Evolutionary conservation across 2,797 vertebrate genomes (phyloP), one percentile per base, ranked within the genome.

Genomic region (Notolabrus celidotus): DNA sequence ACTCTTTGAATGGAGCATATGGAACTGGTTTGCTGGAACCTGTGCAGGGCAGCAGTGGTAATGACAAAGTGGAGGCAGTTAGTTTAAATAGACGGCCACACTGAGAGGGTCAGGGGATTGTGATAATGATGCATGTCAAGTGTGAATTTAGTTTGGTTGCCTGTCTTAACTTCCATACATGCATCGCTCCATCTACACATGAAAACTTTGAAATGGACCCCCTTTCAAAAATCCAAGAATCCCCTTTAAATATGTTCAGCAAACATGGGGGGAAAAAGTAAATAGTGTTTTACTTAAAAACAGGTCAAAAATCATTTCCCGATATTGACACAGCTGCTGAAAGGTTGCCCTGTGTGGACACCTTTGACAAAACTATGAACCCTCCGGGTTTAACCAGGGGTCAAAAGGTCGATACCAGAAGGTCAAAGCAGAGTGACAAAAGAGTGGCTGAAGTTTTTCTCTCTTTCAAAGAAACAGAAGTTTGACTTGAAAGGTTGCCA

Each of bases 401-500:
- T 75, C 31, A 58, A 54, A 64, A 39, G 27, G 67, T 70, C 54
- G 68, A 31, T 38, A 29, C 27, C 36, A 63, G 39, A 72, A 41
- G 59, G 46, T 27, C 47, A 65, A 82, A 71, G 71, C 17, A 71
- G 58, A 70, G 49, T 52, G 77, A 80, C 47, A 71, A 62, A 45
- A 67, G 11, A 49, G 33, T 38, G 54, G 57, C 51, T 23, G 42
- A 29, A 67, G 45, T 38, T 34, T 56, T 31, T 33, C 67, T 36
- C 62, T 46, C 68, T 73, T 74, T 83, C 66, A 64, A 31, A 64
- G 54, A 77, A 78, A 72, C 23, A 55, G 46, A 72, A 82, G 81
- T 83, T 86, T 60, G 59, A 74, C 60, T 79, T 90, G 77, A 91
- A 93, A 89, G 85, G 91, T 93, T 92, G 88, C 84, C 71, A 69